A percentile compares a stretch with the other conserved stretches of the same genome.
Evolutionary conservation across 2,113 vertebrate genomes (phyloP).

Genomic region (Pterocles burchelli): DNA sequence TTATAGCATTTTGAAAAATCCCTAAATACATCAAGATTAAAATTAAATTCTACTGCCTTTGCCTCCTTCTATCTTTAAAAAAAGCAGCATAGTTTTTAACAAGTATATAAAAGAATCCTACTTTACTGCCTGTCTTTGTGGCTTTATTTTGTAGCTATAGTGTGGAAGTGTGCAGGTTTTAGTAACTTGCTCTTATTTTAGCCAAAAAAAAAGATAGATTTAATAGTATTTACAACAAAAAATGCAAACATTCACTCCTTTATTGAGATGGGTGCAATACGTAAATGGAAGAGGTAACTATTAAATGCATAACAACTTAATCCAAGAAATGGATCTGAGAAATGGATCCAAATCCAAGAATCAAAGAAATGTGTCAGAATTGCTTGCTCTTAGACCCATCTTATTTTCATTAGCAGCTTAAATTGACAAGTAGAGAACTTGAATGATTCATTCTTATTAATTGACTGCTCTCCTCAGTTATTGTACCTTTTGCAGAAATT

Average conservation of each 20-base stretch:
- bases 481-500: neutral
- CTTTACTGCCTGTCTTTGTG: neutral
- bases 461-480: neutral
- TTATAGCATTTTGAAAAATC: conserved; percentile 13
- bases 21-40: neutral
- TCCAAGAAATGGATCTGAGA: too few relatives aligned
- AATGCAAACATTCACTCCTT: neutral
- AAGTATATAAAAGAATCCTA: neutral
- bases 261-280: neutral
- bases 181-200: neutral
- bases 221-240: neutral
- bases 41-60: neutral
- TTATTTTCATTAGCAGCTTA: neutral
- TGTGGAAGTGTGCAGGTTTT: neutral
- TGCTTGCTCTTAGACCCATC: neutral
- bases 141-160: neutral
- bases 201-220: neutral
- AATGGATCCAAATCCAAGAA: too few relatives aligned
- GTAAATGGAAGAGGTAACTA: neutral
- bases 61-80: neutral
- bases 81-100: neutral
- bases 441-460: neutral
- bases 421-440: neutral
- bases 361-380: neutral
- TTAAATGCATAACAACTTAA: neutral